Conservation (phyloP, 2,888 invertebrate genomes). For the Dasysyrphus tricinctus region DNA sequence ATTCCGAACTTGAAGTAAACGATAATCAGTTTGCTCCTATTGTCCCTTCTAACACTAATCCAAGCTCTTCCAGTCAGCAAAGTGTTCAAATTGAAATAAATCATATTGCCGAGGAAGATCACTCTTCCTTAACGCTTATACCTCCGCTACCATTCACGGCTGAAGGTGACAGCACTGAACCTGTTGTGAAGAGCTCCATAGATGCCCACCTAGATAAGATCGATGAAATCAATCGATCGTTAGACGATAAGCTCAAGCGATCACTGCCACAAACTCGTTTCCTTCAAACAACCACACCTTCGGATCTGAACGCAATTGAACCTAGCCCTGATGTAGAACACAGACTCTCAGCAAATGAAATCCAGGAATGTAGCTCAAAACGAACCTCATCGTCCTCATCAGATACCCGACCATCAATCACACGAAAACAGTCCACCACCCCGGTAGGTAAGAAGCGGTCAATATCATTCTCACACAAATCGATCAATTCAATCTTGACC, state of each 20-base stretch:
- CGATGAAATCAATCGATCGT: slow-evolving; percentile 81
- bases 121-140: slow-evolving; percentile 30
- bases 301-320: slow-evolving; percentile 80
- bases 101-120: slow-evolving; percentile 62
- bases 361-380: slow-evolving; percentile 77
- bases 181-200: slow-evolving; percentile 80
- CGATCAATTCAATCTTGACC: slow-evolving; percentile 81
- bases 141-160: slow-evolving; percentile 23
- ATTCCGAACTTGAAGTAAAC: slow-evolving; percentile 80
- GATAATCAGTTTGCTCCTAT: slow-evolving; percentile 73
- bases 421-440: slow-evolving; percentile 60
- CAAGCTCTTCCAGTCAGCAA: slow-evolving; percentile 68
- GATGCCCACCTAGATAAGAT: slow-evolving; percentile 82
- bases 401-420: slow-evolving; percentile 78
- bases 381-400: slow-evolving; percentile 81
- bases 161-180: slow-evolving; percentile 47
- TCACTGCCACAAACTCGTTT: slow-evolving; percentile 76
- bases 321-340: slow-evolving; percentile 70
- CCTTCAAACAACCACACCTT: slow-evolving; percentile 41
- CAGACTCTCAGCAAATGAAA: slow-evolving; percentile 62
- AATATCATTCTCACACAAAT: slow-evolving; percentile 82
- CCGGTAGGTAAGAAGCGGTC: slow-evolving; percentile 80
- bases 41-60: slow-evolving; percentile 69
- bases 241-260: slow-evolving; percentile 82
- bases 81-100: slow-evolving; percentile 80